Conservation (phyloP, 2,888 invertebrate species). For the Pristionchus exspectatus region DNA sequence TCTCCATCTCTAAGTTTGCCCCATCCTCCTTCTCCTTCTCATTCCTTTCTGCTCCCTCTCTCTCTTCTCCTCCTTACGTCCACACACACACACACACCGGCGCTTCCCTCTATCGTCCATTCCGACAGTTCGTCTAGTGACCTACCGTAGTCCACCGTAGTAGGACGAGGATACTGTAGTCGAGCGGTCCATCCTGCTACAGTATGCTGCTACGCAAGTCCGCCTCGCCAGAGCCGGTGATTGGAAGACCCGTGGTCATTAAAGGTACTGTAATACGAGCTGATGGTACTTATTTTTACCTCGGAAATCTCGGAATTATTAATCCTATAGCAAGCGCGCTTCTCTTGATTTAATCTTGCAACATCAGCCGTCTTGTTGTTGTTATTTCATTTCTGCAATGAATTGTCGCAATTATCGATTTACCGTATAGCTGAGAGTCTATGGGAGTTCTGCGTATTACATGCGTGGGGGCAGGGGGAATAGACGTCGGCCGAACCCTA, state of each 20-base stretch:
- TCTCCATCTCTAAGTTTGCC: constrained; percentile 44
- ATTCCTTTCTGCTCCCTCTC: constrained; percentile 37
- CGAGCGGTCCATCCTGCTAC: background rate
- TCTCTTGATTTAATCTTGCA: too few relatives aligned
- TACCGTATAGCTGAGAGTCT: background rate
- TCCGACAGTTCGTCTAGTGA: background rate
- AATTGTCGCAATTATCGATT: background rate
- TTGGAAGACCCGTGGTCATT: constrained; percentile 1
- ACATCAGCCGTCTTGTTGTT: too few relatives aligned
- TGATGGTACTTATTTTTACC: background rate
- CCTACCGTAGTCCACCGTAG: constrained; percentile 46
- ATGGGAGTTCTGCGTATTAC: background rate
- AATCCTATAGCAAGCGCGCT: too few relatives aligned
- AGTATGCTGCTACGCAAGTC: constrained; percentile 30
- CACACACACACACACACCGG: constrained; percentile 15
- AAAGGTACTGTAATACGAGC: background rate
- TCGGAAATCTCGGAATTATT: too few relatives aligned
- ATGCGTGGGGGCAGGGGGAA: background rate
- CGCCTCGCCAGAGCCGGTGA: background rate
- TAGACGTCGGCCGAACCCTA: background rate
- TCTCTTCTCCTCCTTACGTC: background rate
- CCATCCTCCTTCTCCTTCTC: background rate
- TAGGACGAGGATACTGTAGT: background rate
- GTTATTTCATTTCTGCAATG: too few relatives aligned
- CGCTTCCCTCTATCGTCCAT: constrained; percentile 12